phyloP scores from a whole-genome alignment of 2,113 vertebrate genomes.

The Equus przewalskii region DNA sequence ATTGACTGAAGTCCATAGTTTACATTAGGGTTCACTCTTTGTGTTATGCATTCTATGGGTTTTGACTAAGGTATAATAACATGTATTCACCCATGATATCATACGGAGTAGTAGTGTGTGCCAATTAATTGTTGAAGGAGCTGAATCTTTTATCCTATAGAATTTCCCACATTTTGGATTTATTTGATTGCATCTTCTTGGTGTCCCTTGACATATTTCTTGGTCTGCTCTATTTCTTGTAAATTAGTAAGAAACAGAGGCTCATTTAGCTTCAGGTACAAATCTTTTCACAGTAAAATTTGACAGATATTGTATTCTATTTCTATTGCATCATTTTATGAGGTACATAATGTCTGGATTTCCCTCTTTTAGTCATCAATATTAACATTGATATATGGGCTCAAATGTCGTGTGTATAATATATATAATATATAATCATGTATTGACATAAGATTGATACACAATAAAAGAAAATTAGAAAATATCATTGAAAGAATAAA shows the following conservation, averaged over 20 bases:
- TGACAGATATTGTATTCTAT: not conserved
- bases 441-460: not conserved
- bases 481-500: not conserved
- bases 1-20: too few relatives aligned
- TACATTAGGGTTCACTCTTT: too few relatives aligned
- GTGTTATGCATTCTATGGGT: too few relatives aligned
- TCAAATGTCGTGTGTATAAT: not conserved
- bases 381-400: not conserved
- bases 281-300: not conserved
- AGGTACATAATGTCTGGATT: not conserved
- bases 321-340: not conserved
- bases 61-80: too few relatives aligned
- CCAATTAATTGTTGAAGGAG: not conserved
- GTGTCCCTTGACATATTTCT: not conserved
- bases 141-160: not conserved
- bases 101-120: not conserved
- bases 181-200: not conserved
- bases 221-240: not conserved
- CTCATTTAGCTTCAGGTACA: not conserved
- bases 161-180: not conserved
- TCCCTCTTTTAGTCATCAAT: not conserved
- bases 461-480: not conserved
- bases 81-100: too few relatives aligned
- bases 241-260: not conserved
- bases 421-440: not conserved